These are phyloP conservation scores for Rallus limicola DNA, from an alignment of 2,113 vertebrate species.

Conservation along the genomic window DNA sequence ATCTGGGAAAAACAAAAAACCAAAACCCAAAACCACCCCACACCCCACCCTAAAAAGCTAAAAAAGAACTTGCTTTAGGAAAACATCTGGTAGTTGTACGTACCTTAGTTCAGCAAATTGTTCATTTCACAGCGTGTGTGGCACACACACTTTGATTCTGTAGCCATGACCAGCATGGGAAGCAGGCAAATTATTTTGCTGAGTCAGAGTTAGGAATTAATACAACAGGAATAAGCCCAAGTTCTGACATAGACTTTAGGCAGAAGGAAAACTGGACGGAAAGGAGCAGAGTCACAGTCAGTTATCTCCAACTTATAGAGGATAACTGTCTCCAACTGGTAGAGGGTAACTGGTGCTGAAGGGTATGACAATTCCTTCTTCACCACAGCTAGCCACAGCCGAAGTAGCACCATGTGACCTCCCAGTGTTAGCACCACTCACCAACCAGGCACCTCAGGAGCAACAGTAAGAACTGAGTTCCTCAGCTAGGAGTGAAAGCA, in stretches of 20 bases:
- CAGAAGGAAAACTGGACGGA: background rate
- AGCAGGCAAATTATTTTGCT: background rate
- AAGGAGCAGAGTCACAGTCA: background rate
- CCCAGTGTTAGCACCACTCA: background rate
- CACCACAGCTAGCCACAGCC: background rate
- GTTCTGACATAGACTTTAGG: background rate
- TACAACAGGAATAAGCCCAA: background rate
- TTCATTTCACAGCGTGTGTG: background rate
- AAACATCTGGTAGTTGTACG: background rate
- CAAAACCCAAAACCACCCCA: background rate
- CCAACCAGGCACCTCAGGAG: background rate
- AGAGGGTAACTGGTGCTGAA: background rate
- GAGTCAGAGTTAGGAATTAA: constrained; percentile 9
- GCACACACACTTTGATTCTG: background rate
- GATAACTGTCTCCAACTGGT: background rate
- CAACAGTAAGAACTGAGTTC: rapidly evolving
- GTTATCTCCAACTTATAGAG: background rate
- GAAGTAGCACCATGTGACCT: background rate
- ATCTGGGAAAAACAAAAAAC: background rate
- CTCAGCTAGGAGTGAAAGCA: background rate
- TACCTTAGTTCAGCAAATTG: background rate
- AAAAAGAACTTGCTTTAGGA: background rate
- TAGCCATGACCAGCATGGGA: background rate
- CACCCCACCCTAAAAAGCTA: background rate
- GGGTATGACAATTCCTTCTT: background rate